phyloP scores from a whole-genome alignment of 1,140 invertebrate species.

The Cardiocondyla obscurior region DNA sequence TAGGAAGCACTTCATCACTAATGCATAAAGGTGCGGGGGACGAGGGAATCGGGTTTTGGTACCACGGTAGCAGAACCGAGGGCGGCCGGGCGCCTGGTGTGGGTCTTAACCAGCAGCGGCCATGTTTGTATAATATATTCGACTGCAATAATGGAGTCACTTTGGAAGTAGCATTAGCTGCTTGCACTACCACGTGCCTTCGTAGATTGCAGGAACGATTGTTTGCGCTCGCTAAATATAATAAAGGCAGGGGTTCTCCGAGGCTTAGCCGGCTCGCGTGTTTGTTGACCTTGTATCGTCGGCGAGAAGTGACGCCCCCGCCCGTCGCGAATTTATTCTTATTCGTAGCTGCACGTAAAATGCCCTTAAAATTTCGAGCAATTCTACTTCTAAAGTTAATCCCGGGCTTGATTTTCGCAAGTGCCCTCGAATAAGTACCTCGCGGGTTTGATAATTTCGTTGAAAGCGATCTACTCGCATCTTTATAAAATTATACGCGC shows the following conservation, averaged over 20 bases:
- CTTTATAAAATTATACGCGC: not conserved
- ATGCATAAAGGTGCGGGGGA: slow-evolving; percentile 67
- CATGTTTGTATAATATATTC: slow-evolving; percentile 76
- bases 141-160: slow-evolving; percentile 73
- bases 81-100: slow-evolving; percentile 3
- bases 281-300: slow-evolving; percentile 50
- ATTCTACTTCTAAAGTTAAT: not conserved
- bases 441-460: not conserved
- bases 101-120: slow-evolving; percentile 67
- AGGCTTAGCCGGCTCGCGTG: not conserved
- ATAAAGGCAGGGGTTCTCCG: slow-evolving; percentile 69
- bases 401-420: not conserved
- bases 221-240: slow-evolving; percentile 77
- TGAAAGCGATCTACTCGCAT: not conserved
- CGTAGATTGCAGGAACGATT: slow-evolving; percentile 72
- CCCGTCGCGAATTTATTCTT: slow-evolving; percentile 8
- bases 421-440: not conserved
- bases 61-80: slow-evolving; percentile 1
- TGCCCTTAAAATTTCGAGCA: not conserved
- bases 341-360: not conserved
- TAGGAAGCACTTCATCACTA: slow-evolving; percentile 72
- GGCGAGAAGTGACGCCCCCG: not conserved
- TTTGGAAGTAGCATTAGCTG: slow-evolving; percentile 72
- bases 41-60: slow-evolving; percentile 15
- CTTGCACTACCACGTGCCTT: slow-evolving; percentile 59